Percentiles rank a stretch among this genome's conserved stretches.
These are phyloP conservation scores for Noctua janthina DNA, from an alignment of 2,888 invertebrate genomes.

Conservation along the genomic window DNA sequence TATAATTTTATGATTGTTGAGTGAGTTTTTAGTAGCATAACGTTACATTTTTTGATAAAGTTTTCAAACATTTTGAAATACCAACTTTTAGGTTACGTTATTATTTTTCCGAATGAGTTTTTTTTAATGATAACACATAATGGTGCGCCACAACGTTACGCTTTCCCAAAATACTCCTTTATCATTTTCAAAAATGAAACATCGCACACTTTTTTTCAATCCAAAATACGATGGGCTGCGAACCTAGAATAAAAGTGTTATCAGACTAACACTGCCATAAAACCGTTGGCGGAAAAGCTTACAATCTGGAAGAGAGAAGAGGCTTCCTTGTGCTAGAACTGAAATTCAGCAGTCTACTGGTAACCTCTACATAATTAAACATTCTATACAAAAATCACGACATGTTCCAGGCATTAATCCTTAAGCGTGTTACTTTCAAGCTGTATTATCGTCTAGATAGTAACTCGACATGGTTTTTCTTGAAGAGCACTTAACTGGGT, in stretches of 20 bases:
- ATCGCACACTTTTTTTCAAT: background rate
- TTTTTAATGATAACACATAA: background rate
- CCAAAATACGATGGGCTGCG: background rate
- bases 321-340: no score
- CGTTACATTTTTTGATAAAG: background rate
- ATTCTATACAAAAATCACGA: no score
- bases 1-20: constrained; percentile 35
- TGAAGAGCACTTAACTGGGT: constrained; percentile 2
- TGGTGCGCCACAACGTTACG: background rate
- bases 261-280: background rate
- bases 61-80: background rate
- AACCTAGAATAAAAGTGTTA: background rate
- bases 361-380: no score
- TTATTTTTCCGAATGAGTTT: background rate
- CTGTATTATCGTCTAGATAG: background rate
- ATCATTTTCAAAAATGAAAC: background rate
- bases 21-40: background rate
- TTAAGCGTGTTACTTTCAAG: background rate
- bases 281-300: no score
- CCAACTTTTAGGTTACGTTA: no score
- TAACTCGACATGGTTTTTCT: constrained; percentile 12
- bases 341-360: no score
- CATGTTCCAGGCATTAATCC: background rate
- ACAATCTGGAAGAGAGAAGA: no score
- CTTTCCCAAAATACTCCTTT: background rate